Conservation (phyloP, 2,113 vertebrate species). For the Apodemus sylvaticus region DNA sequence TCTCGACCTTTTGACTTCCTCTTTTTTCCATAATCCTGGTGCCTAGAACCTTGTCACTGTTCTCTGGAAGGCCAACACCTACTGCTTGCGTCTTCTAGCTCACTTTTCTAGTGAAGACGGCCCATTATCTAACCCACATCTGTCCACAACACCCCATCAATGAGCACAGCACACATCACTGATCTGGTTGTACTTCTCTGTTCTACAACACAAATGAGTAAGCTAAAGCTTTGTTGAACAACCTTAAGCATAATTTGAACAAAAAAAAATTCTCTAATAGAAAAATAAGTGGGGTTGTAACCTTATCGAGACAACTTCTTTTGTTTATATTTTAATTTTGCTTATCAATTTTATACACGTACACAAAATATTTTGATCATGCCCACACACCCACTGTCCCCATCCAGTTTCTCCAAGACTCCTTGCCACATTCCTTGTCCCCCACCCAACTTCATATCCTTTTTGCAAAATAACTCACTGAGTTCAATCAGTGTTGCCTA, state of each 20-base stretch:
- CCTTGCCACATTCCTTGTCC: too few species aligned
- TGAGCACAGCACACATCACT: neutral
- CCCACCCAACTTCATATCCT: neutral
- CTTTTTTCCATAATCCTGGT: neutral
- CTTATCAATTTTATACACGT: neutral
- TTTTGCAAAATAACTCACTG: neutral
- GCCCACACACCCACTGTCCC: too few species aligned
- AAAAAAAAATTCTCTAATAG: neutral
- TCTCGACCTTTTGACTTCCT: neutral
- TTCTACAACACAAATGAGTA: neutral
- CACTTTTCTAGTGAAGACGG: neutral
- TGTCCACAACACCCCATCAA: too few species aligned
- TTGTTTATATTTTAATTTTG: neutral
- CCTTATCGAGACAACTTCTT: neutral
- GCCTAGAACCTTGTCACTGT: neutral
- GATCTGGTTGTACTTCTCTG: neutral
- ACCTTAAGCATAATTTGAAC: neutral
- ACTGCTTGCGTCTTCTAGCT: neutral
- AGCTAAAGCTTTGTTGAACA: neutral
- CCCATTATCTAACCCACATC: fast-evolving
- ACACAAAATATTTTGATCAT: neutral
- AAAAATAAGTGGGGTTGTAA: neutral
- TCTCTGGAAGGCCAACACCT: neutral
- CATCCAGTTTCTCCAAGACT: neutral
- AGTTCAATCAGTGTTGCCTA: neutral